Conservation (phyloP, 1,140 invertebrate species). For the Vollenhovia emeryi region DNA sequence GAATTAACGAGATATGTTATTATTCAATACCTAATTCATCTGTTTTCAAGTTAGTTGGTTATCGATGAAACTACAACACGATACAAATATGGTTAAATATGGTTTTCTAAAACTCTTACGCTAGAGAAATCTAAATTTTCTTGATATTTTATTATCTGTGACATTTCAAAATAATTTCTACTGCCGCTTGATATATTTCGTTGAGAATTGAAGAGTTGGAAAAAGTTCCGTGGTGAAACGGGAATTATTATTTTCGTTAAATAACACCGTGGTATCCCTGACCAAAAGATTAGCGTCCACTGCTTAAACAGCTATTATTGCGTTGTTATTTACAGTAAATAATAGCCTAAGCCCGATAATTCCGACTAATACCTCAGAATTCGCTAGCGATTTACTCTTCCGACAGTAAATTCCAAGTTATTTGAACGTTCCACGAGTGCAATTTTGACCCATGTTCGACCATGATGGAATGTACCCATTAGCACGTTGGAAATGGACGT, state of each 20-base stretch:
- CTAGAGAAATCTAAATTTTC: neutral
- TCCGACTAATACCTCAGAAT: constrained; percentile 35
- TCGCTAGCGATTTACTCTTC: constrained; percentile 9
- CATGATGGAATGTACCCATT: constrained; percentile 45
- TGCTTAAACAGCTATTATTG: constrained; percentile 7
- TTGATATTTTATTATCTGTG: too few species aligned
- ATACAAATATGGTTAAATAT: neutral
- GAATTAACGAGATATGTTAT: neutral
- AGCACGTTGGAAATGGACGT: constrained; percentile 38
- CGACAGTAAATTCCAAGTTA: constrained; percentile 37
- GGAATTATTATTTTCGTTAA: neutral
- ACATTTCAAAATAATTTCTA: neutral
- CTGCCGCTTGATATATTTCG: neutral
- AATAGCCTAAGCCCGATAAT: constrained; percentile 18
- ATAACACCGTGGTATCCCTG: neutral
- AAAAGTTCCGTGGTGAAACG: neutral
- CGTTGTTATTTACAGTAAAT: constrained; percentile 25
- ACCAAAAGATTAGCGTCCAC: neutral
- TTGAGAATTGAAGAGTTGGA: neutral
- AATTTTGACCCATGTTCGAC: constrained; percentile 45
- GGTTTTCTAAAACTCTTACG: neutral
- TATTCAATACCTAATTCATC: neutral
- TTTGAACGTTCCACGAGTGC: constrained; percentile 36
- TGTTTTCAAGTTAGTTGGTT: neutral
- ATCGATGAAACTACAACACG: neutral